Conservation (phyloP, 2,113 vertebrate species). For the Halcyon malimbica region DNA sequence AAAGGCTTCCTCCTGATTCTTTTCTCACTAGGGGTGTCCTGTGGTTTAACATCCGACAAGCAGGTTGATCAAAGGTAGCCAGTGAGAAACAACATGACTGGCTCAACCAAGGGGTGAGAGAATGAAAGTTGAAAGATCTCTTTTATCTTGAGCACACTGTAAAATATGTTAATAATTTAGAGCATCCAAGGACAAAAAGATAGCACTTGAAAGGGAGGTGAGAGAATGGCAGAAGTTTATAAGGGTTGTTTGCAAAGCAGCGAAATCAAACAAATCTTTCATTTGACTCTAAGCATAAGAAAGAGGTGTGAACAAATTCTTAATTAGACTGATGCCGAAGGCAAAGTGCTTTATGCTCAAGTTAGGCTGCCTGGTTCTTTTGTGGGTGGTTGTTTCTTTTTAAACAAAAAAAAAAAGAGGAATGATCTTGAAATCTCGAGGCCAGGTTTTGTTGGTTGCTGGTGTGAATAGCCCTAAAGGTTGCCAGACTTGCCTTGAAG, state of each 20-base stretch:
- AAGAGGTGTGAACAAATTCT: conserved; percentile 40
- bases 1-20: not conserved
- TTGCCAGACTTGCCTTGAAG: not conserved
- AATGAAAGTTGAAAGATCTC: not conserved
- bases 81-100: not conserved
- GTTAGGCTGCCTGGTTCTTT: not conserved
- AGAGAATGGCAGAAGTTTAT: conserved; percentile 13
- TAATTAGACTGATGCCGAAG: not conserved
- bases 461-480: not conserved
- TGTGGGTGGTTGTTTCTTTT: not conserved
- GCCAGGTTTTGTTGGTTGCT: not conserved
- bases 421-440: not conserved
- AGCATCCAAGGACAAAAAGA: conserved; percentile 45
- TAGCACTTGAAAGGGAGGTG: conserved; percentile 36
- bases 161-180: conserved; percentile 48
- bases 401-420: not conserved
- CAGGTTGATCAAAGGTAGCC: conserved; percentile 49
- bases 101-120: not conserved
- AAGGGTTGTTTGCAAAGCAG: conserved; percentile 31
- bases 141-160: conserved; percentile 41
- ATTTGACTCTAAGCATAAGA: not conserved
- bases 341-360: not conserved
- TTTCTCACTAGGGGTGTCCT: not conserved
- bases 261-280: conserved; percentile 44
- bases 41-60: not conserved